Base-by-base conservation (phyloP, 1,140 invertebrate species). In the Trachelipus rathkii region DNA sequence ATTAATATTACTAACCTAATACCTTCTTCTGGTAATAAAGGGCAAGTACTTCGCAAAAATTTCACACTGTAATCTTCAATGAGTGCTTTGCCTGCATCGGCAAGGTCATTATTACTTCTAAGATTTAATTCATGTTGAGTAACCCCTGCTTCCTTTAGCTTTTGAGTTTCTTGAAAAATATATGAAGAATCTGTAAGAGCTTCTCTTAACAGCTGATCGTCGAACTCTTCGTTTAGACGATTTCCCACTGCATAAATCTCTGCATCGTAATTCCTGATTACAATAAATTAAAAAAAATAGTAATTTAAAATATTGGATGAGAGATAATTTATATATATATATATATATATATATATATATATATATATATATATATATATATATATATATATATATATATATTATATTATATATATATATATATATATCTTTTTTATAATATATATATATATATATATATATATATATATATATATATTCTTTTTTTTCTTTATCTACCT, bases 241-340 rank as follows among this genome's bases (percentile, higher is more conserved):
- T 91, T 90, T 43, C 90, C 91, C 87, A 97, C 97, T 6, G 94
- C 92, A 87, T 88, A 96, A 19, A 97, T 76, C 86, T 98, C 96
- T 0, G 93, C 89, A 79, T 92, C 88, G 84, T 94, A 91, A 84
- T 97, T 97, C 95, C 88, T 88, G 76, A 33, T 72, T 80, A 79
- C 45, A 79, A 53, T 71, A 1, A 15, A 15, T 60, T 60, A 4
- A 60, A 60, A 60, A 60, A 60, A 15, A n/a, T n/a, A n/a, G n/a
- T n/a, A n/a, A n/a, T n/a, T n/a, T n/a, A n/a, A n/a, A n/a, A n/a
- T n/a, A n/a, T n/a, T n/a, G n/a, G n/a, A n/a, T n/a, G n/a, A n/a
- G n/a, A n/a, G n/a, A n/a, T n/a, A n/a, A n/a, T n/a, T n/a, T n/a
- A n/a, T n/a, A n/a, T n/a, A n/a, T n/a, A n/a, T n/a, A n/a, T n/a